phyloP scores from a whole-genome alignment of 2,113 vertebrate species.

The Acinonyx jubatus region DNA sequence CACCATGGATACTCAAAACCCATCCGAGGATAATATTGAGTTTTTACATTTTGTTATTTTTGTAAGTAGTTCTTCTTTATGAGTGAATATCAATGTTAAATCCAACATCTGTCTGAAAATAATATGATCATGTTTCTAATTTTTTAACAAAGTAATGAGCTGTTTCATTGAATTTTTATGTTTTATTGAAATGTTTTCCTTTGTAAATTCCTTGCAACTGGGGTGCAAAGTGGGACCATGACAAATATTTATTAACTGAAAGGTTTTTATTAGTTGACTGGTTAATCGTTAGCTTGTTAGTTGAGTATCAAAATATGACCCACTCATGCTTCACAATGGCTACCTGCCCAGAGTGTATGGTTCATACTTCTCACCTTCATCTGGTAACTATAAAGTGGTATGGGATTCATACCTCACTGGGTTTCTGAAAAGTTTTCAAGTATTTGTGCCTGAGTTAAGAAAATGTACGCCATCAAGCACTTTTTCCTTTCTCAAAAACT shows the following conservation, averaged over 20 bases:
- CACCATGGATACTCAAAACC: background rate
- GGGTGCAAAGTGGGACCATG: background rate
- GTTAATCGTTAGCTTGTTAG: background rate
- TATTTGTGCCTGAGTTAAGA: background rate
- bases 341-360: background rate
- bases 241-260: background rate
- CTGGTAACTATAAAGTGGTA: background rate
- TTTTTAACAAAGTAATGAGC: background rate
- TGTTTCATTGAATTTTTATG: background rate
- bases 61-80: background rate
- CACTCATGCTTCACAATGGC: background rate
- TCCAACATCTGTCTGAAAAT: background rate
- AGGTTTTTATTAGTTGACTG: background rate
- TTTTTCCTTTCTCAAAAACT: background rate
- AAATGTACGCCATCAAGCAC: background rate
- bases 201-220: background rate
- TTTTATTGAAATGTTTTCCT: background rate
- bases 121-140: background rate
- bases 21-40: background rate
- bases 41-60: constrained; percentile 13
- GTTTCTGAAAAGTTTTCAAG: background rate
- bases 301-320: background rate
- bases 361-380: background rate
- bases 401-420: background rate
- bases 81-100: background rate